Conservation (phyloP, 2,797 vertebrate species). For the Rhinichthys osculus region DNA sequence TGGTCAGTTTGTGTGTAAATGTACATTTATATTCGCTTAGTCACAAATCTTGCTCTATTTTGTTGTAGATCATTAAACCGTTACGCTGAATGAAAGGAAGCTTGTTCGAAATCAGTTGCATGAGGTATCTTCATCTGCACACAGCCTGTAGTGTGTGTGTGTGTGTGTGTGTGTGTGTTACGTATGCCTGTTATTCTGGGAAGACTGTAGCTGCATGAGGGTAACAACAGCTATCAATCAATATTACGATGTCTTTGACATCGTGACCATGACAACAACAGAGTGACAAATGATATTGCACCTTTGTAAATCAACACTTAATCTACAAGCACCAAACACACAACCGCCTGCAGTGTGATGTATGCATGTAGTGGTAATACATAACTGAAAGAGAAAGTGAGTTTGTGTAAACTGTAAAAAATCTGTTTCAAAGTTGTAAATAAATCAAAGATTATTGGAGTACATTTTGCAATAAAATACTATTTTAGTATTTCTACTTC, state of each 20-base stretch:
- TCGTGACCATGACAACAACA: slow-evolving; percentile 18
- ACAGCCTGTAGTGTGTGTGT: neutral
- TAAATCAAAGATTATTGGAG: neutral
- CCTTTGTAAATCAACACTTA: slow-evolving; percentile 46
- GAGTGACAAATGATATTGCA: slow-evolving; percentile 2
- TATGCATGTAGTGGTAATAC: neutral
- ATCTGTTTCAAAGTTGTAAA: neutral
- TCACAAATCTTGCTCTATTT: neutral
- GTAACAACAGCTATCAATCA: slow-evolving; percentile 57
- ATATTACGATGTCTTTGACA: slow-evolving; percentile 51
- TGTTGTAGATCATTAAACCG: neutral
- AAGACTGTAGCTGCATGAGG: slow-evolving; percentile 13
- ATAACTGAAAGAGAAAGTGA: neutral
- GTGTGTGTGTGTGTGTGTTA: neutral
- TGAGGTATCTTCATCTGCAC: neutral
- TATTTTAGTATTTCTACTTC: neutral
- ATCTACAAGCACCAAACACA: slow-evolving; percentile 41
- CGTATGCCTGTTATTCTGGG: neutral
- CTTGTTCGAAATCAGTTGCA: neutral
- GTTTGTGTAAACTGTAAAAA: neutral
- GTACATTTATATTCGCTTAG: neutral
- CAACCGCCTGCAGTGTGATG: neutral
- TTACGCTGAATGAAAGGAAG: too few relatives aligned
- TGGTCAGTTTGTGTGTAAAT: neutral
- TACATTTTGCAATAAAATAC: neutral